Conservation (phyloP, 2,888 invertebrate genomes). For the Torymus texanus region DNA sequence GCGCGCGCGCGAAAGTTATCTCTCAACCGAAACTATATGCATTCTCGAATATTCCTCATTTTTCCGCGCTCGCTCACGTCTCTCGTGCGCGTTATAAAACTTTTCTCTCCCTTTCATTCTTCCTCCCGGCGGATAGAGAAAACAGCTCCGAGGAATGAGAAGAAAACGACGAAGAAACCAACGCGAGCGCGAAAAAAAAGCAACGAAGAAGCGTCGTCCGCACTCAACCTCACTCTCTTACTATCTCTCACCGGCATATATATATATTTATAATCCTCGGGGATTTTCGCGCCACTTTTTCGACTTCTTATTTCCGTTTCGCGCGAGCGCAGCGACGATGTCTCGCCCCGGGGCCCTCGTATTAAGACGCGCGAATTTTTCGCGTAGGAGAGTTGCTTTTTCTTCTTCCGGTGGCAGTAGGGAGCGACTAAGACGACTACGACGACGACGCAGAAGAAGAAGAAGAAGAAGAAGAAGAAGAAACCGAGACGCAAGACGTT, state of each 20-base stretch:
- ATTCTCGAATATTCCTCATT: constrained; percentile 35
- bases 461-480: background rate
- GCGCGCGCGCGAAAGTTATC: background rate
- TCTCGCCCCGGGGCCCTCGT: constrained; percentile 43
- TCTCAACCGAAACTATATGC: background rate
- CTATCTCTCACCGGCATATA: no score
- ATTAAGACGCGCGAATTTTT: constrained; percentile 44
- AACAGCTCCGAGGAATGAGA: constrained; percentile 21
- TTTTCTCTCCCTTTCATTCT: constrained; percentile 28
- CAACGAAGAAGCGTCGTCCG: background rate
- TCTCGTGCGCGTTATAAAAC: constrained; percentile 23
- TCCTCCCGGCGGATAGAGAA: constrained; percentile 8
- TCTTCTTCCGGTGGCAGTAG: constrained; percentile 8
- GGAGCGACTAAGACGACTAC: background rate
- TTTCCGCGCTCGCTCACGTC: background rate
- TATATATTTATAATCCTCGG: constrained; percentile 40
- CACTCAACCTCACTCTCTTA: no score
- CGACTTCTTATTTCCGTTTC: constrained; percentile 56
- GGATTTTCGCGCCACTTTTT: constrained; percentile 53
- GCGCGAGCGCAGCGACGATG: constrained; percentile 8
- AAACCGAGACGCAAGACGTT: constrained; percentile 58
- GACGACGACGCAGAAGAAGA: background rate
- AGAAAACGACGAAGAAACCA: constrained; percentile 14
- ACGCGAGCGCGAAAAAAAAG: background rate
- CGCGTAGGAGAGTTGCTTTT: constrained; percentile 24